Base-by-base conservation (phyloP, 2,888 invertebrate genomes). In the Malthinus seriepunctatus region DNA sequence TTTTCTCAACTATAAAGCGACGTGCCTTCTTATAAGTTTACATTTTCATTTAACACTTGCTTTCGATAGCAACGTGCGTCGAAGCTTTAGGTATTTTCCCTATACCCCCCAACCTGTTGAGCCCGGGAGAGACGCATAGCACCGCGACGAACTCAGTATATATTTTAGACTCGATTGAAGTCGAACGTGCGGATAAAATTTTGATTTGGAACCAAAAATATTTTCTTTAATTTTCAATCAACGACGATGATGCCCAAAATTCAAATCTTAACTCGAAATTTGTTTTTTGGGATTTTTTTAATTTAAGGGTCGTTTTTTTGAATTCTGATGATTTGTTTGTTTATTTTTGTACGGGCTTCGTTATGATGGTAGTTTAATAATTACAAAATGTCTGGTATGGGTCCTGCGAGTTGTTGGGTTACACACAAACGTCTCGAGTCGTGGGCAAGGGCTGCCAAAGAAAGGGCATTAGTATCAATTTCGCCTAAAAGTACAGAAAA, bases 361-460 rank as follows among this genome's bases (percentile, higher is more conserved):
- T 6, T 3, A n/a, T 35, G 35, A 10, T 10, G 35, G 35, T 35
- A 10, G 9, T 35, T 35, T 10, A n/a, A 35, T n/a, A 35, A n/a
- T 3, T 35, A 7, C 23, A 64, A 51, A 32, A 77, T 78, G 77
- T 76, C 76, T 37, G 88, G 88, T 56, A 80, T 89, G 70, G 88
- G 88, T 68, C 89, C 89, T 56, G 86, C 89, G 10, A 86, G 88
- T 60, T 88, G 88, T 69, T 90, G 89, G 89, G 86, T 88, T 62
- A 88, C 89, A 23, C 89, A 90, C 77, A 89, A 89, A 75, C 80
- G 89, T 63, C 82, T 90, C 42, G 89, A 89, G 75, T 87, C 88
- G 7, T 90, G 90, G 90, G 89, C 89, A 1, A 80, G 87, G 54
- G 88, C 89, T 47, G 89, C 89, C 44, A 84, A 88, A 71, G 89